Evolutionary conservation across 1,140 invertebrate species (phyloP), one percentile per base, ranked within the genome.

Genomic region (Tetramorium alpestre): DNA sequence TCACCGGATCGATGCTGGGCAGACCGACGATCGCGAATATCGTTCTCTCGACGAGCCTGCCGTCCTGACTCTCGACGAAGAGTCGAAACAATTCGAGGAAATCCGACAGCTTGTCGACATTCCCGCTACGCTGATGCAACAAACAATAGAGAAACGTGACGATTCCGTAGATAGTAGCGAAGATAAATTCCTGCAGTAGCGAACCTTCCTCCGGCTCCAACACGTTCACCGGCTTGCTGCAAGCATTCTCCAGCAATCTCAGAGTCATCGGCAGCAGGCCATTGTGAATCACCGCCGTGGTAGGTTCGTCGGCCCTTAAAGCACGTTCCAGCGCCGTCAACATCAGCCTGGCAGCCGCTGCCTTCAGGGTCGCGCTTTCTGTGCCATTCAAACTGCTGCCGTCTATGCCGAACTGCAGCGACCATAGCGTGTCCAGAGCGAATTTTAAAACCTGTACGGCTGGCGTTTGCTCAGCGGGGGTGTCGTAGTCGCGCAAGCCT

Each of bases 361-460:
- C 95, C 92, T 97, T 97, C 8, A 97, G 92, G 25, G 94, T 94
- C 0, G 96, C 96, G 70, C 85, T 91, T 56, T 95, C 92, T 0
- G 85, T 91, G 0, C 90, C 89, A 13, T 62, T 88, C 13, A 95
- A 88, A 77, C 92, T 41, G 86, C 92, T 28, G 67, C 89, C 78
- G 44, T 95, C 80, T 92, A 95, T 86, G 7, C 96, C 96, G 87
- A 97, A 97, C 78, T 97, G 96, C 3, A 97, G 86, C 11, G 96
- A 94, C 92, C 96, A 97, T 0, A 97, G 89, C 49, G 96, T 96
- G 47, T 96, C 96, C 22, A 97, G 88, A 0, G 96, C 95, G 86
- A 97, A 97, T 89, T 96, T 96, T 2, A 97, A 92, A 22, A 96
- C 96, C 69, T 97, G 96, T 86, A 96, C 94, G 0, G 96, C 96